Evolutionary conservation across 2,888 invertebrate genomes (phyloP).

Genomic region (Frankliniella fusca): DNA sequence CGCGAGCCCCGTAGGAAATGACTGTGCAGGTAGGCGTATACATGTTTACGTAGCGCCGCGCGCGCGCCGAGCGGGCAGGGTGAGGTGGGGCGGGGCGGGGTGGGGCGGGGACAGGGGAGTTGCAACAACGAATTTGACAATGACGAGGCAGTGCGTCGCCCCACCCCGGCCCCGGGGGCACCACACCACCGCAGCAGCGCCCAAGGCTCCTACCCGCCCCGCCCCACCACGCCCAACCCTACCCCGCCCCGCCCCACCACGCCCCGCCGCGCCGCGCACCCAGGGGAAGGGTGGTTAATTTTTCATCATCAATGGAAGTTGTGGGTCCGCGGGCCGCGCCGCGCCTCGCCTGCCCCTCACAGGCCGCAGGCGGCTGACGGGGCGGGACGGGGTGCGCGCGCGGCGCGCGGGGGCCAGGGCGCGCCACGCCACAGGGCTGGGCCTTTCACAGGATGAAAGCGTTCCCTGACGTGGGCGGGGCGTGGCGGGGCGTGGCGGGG

Average conservation of each 20-base stretch:
- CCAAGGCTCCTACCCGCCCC: too few relatives aligned
- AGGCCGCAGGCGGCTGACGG: too few relatives aligned
- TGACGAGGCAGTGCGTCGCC: conserved; percentile 2
- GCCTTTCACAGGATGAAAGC: conserved; percentile 21
- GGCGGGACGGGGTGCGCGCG: background rate
- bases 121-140: background rate
- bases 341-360: too few relatives aligned
- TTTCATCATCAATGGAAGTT: conserved; percentile 20
- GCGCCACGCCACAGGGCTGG: too few relatives aligned
- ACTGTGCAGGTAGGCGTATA: conserved; percentile 9
- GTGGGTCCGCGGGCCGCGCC: background rate
- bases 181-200: background rate
- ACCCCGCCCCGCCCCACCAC: background rate
- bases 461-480: background rate
- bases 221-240: background rate
- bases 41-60: background rate
- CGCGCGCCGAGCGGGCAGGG: background rate
- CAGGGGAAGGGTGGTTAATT: background rate
- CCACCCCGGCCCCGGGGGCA: background rate
- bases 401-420: too few relatives aligned
- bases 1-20: background rate
- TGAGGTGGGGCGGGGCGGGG: background rate
- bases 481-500: background rate
- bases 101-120: background rate
- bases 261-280: background rate